Evolutionary conservation across 2,888 invertebrate species (phyloP), one percentile per base, ranked within the genome.

Genomic region (Epistrophella euchroma): DNA sequence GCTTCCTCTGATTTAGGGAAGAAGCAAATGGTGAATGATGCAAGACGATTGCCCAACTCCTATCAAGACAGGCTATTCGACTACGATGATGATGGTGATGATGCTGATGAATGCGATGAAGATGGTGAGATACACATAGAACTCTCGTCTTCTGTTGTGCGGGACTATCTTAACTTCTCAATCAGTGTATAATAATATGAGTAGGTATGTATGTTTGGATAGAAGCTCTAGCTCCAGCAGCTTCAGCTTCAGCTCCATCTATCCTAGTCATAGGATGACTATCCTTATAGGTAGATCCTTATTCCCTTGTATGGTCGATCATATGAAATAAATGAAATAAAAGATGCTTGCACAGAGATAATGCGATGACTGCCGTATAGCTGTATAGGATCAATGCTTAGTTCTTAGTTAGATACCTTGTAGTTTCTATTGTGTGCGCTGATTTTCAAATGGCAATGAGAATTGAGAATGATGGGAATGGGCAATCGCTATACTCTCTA

Each of bases 31-130:
- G 43, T 62, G 74, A 58, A 70, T 58, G 84, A 84, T 79, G 70
- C 73, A 79, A 75, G 78, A 80, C 72, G 55, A 81, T 72, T 72
- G 22, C 52, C 64, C 43, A 60, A 37, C 47, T 50, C 40, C 43
- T 4, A 40, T 43, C 32, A 71, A 81, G 70, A 70, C 25, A 78
- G 60, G n/a, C 15, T 3, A 52, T 7, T 25, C 50, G 17, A 47
- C n/a, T 4, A 64, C 5, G 50, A 66, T 66, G 47, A 68, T 52
- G 73, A 75, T 77, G 76, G 73, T 73, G 76, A 81, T 86, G 81
- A 86, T 86, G 55, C 77, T 81, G 77, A 86, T 81, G 85, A 86
- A 86, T 86, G 77, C 81, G 85, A 86, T 81, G 81, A 86, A 86
- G 81, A 81, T 80, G 56, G 52, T 68, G 9, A 72, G 84, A 85